Base-by-base conservation (phyloP, 2,113 vertebrate species). In the Prochilodus magdalenae region DNA sequence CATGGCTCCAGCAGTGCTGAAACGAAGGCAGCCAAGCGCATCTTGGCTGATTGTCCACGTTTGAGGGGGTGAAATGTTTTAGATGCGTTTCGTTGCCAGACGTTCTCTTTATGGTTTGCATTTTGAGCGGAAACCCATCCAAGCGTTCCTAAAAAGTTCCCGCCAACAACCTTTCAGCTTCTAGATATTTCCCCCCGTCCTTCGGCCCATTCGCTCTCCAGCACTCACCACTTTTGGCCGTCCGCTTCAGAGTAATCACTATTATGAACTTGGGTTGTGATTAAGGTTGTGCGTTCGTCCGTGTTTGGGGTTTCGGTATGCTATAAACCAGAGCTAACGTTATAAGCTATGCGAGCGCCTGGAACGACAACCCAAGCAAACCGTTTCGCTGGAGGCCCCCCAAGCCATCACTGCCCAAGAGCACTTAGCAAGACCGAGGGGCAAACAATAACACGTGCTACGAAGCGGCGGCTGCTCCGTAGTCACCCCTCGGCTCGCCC, bases 281-380 rank as follows among this genome's bases (percentile, higher is more conserved):
- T 65, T 59, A 20, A 18, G 2, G 44, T 16, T 53, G 24, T 33
- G 63, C 4, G 8, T 40, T 18, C 12, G 14, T 82, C 80, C 69
- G 67, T 67, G 65, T 79, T 74, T 72, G 57, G 27, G 69, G 49
- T 30, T 59, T 75, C 65, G n/a, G 30, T 49, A 24, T 22, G 15
- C 13, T 11, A 65, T 59, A 63, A 60, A 57, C 66, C 59, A 55
- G 53, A 55, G 53, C 53, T 22, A 55, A 6, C 18, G 53, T 78
- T 81, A 86, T 74, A 71, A 66, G 69, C 62, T 73, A 26, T 14
- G 8, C 70, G 26, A 72, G 80, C 70, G 80, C 83, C 79, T 75
- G 72, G 81, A 71, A 81, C 75, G 71, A n/a, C 73, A 78, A 74
- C 30, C 33, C 24, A 24, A 72, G 73, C 67, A 59, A 73, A 83